phyloP scores from a whole-genome alignment of 2,888 invertebrate species.

The Aquatica leii region DNA sequence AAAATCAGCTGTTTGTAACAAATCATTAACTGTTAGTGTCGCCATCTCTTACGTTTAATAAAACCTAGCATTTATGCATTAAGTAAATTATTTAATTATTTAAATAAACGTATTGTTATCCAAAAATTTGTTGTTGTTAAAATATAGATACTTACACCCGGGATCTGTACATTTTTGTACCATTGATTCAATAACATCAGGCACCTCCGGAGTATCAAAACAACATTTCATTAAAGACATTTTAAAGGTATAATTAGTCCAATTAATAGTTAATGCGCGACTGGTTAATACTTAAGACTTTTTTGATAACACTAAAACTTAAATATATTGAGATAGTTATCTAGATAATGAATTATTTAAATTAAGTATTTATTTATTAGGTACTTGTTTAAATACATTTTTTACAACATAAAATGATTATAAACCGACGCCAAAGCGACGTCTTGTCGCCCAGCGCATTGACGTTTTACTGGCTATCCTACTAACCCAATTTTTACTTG shows the following conservation, averaged over 20 bases:
- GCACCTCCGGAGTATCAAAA: constrained; percentile 77
- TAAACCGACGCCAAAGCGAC: constrained; percentile 15
- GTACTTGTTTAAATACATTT: constrained; percentile 12
- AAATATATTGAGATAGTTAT: background rate
- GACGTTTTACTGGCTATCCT: constrained; percentile 25
- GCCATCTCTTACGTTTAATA: too few relatives aligned
- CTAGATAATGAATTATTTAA: too few relatives aligned
- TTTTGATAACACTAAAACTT: background rate
- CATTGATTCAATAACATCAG: constrained; percentile 78
- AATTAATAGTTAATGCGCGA: background rate
- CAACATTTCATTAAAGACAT: constrained; percentile 82
- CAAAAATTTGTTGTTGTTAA: too few relatives aligned
- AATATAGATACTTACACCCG: constrained; percentile 72
- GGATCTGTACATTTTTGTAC: constrained; percentile 84
- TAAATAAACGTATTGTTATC: too few relatives aligned
- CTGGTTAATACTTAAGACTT: background rate
- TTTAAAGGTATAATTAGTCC: constrained; percentile 19
- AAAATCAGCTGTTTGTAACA: too few relatives aligned
- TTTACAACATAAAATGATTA: background rate
- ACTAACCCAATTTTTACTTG: constrained; percentile 33
- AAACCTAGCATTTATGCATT: too few relatives aligned
- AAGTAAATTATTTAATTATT: too few relatives aligned
- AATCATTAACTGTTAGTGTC: too few relatives aligned
- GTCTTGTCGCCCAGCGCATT: constrained; percentile 23
- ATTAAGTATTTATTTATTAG: background rate